Base-by-base conservation (phyloP, 2,113 vertebrate species). In the Tachycineta bicolor region DNA sequence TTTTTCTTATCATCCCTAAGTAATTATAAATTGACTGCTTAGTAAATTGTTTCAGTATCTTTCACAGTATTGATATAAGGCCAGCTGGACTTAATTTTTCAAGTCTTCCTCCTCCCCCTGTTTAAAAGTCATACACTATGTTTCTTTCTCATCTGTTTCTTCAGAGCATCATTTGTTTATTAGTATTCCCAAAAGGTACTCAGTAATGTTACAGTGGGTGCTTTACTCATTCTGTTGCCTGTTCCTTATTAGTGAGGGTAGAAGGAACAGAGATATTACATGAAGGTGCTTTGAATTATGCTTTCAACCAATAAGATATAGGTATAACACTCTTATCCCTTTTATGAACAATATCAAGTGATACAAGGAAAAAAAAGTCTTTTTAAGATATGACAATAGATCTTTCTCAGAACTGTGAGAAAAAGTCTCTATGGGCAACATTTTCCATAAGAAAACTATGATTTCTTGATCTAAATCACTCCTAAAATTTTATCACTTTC, bases 41-140 rank as follows among this genome's bases (percentile, higher is more conserved):
- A 76, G 65, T 89, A 94, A 95, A 91, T 93, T 84, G 77, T 33
- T 95, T 83, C 91, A 46, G 28, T 96, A 91, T 93, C 93, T 94
- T 91, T 87, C 77, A 12, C 60, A 50, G n/a, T 84, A 95, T 87
- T 95, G 95, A 96, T 92, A 91, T 67, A 44, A 89, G 53, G 62
- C 81, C 93, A 91, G 70, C 89, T 93, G 93, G 91, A 78, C 53
- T 53, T 87, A 71, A 95, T 94, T 95, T 94, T 93, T 96, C 93
- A 95, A 78, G 49, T 43, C 58, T 63, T 70, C 71, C 70, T 89
- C 86, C 69, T 76, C 39, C 71, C 63, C 76, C 28, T 71, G 6
- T 39, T 87, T 82, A 49, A 87, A 76, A 94, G 68, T 39, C 19
- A 83, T 44, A 63, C 25, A 46, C 7, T 34, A 5, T 47, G 68